Base-by-base conservation (phyloP, 2,797 vertebrate species). In the Odontamblyopus rebecca region DNA sequence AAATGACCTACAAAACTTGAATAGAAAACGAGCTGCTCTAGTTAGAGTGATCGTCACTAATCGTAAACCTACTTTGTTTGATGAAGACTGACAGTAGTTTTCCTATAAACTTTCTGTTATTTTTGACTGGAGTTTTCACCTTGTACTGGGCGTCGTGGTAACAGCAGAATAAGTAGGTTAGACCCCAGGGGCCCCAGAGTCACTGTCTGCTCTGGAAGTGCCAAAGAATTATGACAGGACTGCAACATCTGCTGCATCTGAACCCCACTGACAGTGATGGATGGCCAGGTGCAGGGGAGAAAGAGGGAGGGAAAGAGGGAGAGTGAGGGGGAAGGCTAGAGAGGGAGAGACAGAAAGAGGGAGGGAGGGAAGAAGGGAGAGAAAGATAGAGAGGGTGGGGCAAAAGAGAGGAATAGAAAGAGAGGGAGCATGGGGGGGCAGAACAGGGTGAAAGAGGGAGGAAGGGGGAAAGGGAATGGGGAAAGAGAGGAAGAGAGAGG, bases 151-250 rank as follows among this genome's bases (percentile, higher is more conserved):
- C 77, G 78, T 61, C 51, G 66, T 19, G 78, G 80, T 72, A 78
- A 83, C 81, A 84, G 85, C 77, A 61, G 80, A 67, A 70, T 81
- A 89, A 88, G 85, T 87, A 90, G 86, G 89, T 92, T 91, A 90
- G 77, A 91, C 80, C 90, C 77, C 89, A 78, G 73, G 84, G 89
- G 87, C 85, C 81, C 78, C 23, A 41, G 72, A 88, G 86, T 87
- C 83, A 85, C 80, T 85, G 84, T 91, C 91, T 86, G 88, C 84
- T 88, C 88, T 91, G 81, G 88, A 93, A 92, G 86, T 90, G 88
- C 86, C 89, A 90, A 83, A 89, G 90, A 94, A 91, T 93, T 91
- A 92, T 92, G 88, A 92, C 86, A 82, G 87, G 84, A 88, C 87
- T 89, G 83, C 82, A 93, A 91, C 93, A 93, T 92, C 92, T 93